Conservation (phyloP, 2,888 invertebrate species). For the Panorpa germanica region DNA sequence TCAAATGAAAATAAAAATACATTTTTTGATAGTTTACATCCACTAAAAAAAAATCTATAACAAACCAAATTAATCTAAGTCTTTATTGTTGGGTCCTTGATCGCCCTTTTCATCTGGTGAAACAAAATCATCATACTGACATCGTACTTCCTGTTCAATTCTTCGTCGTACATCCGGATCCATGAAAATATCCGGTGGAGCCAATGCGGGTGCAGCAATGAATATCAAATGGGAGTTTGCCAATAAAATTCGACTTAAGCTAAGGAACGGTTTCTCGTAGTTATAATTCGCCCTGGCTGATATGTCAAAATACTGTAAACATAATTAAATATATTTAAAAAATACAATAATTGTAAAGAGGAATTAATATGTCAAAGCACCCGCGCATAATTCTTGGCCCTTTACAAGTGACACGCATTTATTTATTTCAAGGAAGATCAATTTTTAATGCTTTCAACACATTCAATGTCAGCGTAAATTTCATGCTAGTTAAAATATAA, state of each 20-base stretch:
- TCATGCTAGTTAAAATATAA: too few species aligned
- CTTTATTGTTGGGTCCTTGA: too few species aligned
- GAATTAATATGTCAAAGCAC: too few species aligned
- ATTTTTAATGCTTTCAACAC: not conserved
- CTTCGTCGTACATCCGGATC: constrained; percentile 93
- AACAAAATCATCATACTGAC: too few species aligned
- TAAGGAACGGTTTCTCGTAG: constrained; percentile 99
- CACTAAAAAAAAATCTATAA: too few species aligned
- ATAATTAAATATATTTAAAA: constrained; percentile 12
- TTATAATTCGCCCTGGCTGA: constrained; percentile 99
- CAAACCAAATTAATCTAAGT: too few species aligned
- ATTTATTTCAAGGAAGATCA: not conserved
- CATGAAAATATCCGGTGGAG: constrained; percentile 97
- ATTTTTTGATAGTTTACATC: too few species aligned
- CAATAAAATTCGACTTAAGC: constrained; percentile 93
- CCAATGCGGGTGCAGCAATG: constrained; percentile 95
- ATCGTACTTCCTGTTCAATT: constrained; percentile 96
- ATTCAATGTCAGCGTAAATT: too few species aligned
- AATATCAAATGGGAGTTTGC: constrained; percentile 99
- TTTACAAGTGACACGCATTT: not conserved
- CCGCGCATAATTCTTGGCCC: constrained; percentile 3
- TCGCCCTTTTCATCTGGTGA: too few species aligned
- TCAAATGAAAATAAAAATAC: too few species aligned
- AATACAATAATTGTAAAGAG: too few species aligned
- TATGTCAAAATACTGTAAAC: constrained; percentile 94